Evolutionary conservation across 1,140 invertebrate genomes (phyloP), one percentile per base, ranked within the genome.

Genomic region (Lepidotrigona ventralis): DNA sequence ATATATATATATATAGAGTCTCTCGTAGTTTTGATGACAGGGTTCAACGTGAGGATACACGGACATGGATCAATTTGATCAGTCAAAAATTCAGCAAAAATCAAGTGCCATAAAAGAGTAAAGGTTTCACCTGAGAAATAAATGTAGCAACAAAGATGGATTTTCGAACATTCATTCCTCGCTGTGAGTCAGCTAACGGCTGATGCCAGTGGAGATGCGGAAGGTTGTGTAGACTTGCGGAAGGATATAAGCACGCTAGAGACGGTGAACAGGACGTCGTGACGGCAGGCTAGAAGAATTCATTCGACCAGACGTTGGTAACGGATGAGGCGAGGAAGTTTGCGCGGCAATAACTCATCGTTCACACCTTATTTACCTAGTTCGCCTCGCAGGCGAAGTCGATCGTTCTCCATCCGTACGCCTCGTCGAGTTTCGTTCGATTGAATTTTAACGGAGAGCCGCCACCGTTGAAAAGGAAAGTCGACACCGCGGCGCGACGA

Each of bases 341-440:
- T 81, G 83, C 79, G n/a, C 69, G 85, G 85, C 83, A 29, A 88
- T 88, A 87, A 88, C 86, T 88, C 86, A 88, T 88, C 86, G 82
- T 87, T 88, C 86, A 88, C 86, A 79, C 86, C 82, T 87, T 88
- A 88, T 88, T 88, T 88, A 87, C 86, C 86, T 85, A 87, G 85
- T 79, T 69, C 79, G 64, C n/a, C n/a, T 33, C 33, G 33, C 64
- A 51, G 15, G n/a, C 9, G 56, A 17, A 84, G 72, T 84, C 85
- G 85, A 85, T 85, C 85, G 85, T 78, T 81, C 39, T 51, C 58
- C 39, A 33, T 66, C 58, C 21, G 53, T 64, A 17, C 64, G 75
- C 51, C 56, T 74, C 69, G 69, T 69, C 68, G 74, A 63, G 60
- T 76, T 54, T 54, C 39, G 39, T 23, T 9, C 26, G 83, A 88